Conservation (phyloP, 2,113 vertebrate genomes). For the Morone chrysops region DNA sequence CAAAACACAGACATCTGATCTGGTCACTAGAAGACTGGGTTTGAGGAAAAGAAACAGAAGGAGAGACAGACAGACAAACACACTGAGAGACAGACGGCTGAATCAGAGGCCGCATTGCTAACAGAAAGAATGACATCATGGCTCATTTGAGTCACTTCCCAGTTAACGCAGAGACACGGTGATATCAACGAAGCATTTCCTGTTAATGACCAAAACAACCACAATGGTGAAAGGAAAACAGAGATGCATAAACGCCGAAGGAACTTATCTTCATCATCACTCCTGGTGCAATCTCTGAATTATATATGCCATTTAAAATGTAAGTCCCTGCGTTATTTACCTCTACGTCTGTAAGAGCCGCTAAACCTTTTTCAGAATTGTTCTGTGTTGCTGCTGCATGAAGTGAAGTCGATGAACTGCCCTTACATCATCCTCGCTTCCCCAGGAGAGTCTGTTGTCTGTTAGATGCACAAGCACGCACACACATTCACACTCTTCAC, state of each 20-base stretch:
- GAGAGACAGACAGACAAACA: slow-evolving; percentile 26
- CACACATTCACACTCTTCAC: slow-evolving; percentile 46
- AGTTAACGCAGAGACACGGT: slow-evolving; percentile 25
- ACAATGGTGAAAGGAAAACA: background rate
- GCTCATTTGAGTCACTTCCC: slow-evolving; percentile 57
- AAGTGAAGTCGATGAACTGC: slow-evolving; percentile 53
- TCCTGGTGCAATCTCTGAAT: background rate
- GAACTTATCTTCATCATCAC: background rate
- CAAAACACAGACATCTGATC: slow-evolving; percentile 7
- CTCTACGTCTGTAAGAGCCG: background rate
- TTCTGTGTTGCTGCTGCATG: slow-evolving; percentile 1
- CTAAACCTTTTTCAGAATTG: slow-evolving; percentile 7
- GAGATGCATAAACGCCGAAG: background rate
- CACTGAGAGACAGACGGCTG: slow-evolving; percentile 30
- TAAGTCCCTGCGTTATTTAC: background rate
- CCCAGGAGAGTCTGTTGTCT: slow-evolving; percentile 61
- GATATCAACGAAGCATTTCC: slow-evolving; percentile 37
- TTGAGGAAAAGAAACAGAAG: slow-evolving; percentile 13
- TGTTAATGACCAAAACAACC: slow-evolving; percentile 36
- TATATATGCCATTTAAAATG: background rate
- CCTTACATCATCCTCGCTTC: slow-evolving; percentile 60
- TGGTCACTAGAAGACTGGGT: background rate
- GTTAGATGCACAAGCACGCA: slow-evolving; percentile 14
- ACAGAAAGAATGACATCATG: slow-evolving; percentile 52
- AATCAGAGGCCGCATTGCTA: background rate